phyloP scores from a whole-genome alignment of 2,888 invertebrate species.

The Doris montereyensis region DNA sequence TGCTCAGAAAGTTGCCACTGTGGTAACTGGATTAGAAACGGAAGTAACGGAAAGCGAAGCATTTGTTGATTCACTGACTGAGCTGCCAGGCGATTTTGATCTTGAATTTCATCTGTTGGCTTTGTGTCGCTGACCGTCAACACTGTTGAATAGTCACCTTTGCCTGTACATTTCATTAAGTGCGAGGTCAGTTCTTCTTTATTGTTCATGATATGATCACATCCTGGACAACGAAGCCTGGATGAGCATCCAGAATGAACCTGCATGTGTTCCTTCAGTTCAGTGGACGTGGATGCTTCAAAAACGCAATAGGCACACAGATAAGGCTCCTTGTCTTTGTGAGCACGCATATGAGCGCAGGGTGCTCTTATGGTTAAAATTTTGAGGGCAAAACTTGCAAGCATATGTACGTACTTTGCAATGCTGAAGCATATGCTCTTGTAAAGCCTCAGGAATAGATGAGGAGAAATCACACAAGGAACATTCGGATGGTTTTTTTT shows the following conservation, averaged over 20 bases:
- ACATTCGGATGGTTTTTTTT: constrained; percentile 69
- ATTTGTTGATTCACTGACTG: too few species aligned
- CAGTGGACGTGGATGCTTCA: constrained; percentile 58
- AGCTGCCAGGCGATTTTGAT: too few species aligned
- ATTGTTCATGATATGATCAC: constrained; percentile 54
- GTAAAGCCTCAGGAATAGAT: constrained; percentile 62
- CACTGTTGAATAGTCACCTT: background rate
- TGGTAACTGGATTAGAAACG: too few species aligned
- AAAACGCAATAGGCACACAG: constrained; percentile 65
- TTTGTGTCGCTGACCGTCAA: background rate
- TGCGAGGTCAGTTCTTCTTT: constrained; percentile 55
- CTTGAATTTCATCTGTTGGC: background rate
- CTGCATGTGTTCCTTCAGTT: constrained; percentile 51
- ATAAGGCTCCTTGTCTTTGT: constrained; percentile 62
- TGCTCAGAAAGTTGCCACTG: constrained; percentile 8
- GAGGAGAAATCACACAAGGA: constrained; percentile 68
- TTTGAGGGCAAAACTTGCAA: constrained; percentile 66
- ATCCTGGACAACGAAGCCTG: constrained; percentile 52
- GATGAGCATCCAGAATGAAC: constrained; percentile 42
- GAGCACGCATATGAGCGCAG: constrained; percentile 71
- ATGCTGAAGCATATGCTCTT: constrained; percentile 71
- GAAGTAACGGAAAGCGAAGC: too few species aligned
- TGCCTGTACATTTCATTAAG: constrained; percentile 37
- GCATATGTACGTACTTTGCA: constrained; percentile 69
- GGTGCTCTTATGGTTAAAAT: constrained; percentile 70